phyloP scores from a whole-genome alignment of 2,888 invertebrate genomes.

The Tetragnatha montana region DNA sequence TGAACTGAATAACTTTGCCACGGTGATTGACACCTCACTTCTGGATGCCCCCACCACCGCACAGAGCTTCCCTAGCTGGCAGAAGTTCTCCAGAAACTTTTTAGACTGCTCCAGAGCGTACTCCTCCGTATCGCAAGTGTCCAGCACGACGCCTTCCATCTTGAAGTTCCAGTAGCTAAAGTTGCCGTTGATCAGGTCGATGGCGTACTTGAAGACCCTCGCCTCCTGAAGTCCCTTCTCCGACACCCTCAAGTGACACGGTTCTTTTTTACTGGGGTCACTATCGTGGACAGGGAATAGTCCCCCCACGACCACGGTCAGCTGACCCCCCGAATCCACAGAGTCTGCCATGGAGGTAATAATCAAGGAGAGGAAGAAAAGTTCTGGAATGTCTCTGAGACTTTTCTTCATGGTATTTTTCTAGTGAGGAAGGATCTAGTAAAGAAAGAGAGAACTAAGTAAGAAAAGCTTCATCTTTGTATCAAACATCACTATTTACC shows the following conservation, averaged over 20 bases:
- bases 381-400: no score
- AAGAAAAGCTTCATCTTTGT: no score
- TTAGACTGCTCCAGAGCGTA: slow-evolving; percentile 80
- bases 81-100: slow-evolving; percentile 79
- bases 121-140: slow-evolving; percentile 79
- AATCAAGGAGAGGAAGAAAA: no score
- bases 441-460: no score
- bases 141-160: slow-evolving; percentile 76
- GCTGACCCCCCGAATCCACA: no score
- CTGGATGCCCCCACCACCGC: slow-evolving; percentile 87
- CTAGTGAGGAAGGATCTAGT: no score
- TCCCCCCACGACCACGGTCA: slow-evolving; percentile 76
- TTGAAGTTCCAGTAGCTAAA: slow-evolving; percentile 72
- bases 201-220: slow-evolving; percentile 78
- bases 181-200: slow-evolving; percentile 76
- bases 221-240: slow-evolving; percentile 78
- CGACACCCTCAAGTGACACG: slow-evolving; percentile 76
- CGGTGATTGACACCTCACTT: slow-evolving; percentile 86
- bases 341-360: no score
- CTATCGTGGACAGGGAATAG: slow-evolving; percentile 78
- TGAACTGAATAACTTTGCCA: slow-evolving; percentile 85
- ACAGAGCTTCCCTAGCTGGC: slow-evolving; percentile 80
- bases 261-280: slow-evolving; percentile 72
- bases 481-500: no score
- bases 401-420: no score